Base-by-base conservation (phyloP, 2,113 vertebrate genomes). In the Hirundichthys speculiger region DNA sequence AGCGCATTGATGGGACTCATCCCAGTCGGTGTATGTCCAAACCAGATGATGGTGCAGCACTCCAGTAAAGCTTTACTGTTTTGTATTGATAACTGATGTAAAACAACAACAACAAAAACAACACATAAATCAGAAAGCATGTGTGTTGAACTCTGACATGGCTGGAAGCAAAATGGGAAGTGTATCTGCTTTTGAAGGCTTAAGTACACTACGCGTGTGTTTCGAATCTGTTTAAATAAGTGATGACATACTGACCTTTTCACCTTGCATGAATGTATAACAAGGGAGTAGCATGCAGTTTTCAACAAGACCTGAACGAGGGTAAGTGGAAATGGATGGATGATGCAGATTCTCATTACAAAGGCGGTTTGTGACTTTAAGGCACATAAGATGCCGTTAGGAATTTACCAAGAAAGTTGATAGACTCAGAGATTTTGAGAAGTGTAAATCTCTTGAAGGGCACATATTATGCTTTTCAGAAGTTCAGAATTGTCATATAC, bases 1-100 rank as follows among this genome's bases (percentile, higher is more conserved):
- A 8, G 40, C 52, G 5, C 62, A 65, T 85, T 83, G 74, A 56
- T 61, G 69, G 77, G 67, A 66, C 75, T 78, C 53, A 71, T 15
- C 54, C 55, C 71, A 62, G 24, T 77, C 60, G 42, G 30, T 58
- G 50, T 71, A 53, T 57, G 46, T 74, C 72, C 25, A 69, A 68
- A 70, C 50, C 77, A 62, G 54, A 75, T 60, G 50, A 22, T 42
- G 51, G 66, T 65, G 56, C 45, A 34, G 54, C 59, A 60, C 62
- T 72, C 18, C 34, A 48, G n/a, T n/a, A n/a, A n/a, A n/a, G 19
- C 21, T 54, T 82, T 67, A 59, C 47, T 60, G 19, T 56, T n/a
- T n/a, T n/a, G n/a, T n/a, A n/a, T n/a, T n/a, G n/a, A n/a, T 27
- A 34, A 34, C 30, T 34, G 6, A 34, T 34, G n/a, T n/a, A n/a